Evolutionary conservation across 2,888 invertebrate species (phyloP).

Genomic region (Bugula neritina): DNA sequence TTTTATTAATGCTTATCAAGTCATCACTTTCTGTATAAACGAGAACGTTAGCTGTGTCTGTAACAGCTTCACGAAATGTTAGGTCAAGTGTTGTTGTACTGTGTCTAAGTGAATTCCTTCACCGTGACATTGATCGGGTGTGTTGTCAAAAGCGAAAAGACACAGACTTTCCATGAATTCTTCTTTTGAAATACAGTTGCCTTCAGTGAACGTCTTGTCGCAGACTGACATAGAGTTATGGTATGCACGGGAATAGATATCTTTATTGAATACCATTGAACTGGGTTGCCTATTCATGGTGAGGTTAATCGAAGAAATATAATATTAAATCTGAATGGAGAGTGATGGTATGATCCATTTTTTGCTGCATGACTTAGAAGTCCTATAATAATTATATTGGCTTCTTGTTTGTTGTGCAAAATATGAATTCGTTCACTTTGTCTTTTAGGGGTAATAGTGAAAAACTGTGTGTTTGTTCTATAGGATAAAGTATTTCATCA

Average conservation of each 20-base stretch:
- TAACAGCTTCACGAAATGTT: background rate
- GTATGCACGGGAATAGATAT: background rate
- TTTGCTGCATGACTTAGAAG: background rate
- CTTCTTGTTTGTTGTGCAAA: background rate
- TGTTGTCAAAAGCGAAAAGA: background rate
- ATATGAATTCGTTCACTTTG: background rate
- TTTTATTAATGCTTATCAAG: background rate
- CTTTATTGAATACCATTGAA: background rate
- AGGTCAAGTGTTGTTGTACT: background rate
- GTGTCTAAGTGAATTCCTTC: background rate
- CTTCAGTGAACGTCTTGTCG: background rate
- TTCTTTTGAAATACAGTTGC: background rate
- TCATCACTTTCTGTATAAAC: background rate
- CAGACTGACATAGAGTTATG: background rate
- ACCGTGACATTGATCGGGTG: background rate
- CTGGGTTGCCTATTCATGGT: background rate
- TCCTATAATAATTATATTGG: background rate
- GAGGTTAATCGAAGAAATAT: background rate
- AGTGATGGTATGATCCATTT: background rate
- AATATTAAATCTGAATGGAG: background rate
- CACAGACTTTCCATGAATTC: background rate
- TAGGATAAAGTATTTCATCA: background rate
- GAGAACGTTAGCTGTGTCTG: background rate
- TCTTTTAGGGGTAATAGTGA: background rate
- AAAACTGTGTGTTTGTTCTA: background rate